These are phyloP conservation scores for Chroicocephalus ridibundus DNA, from an alignment of 2,113 vertebrate genomes.

Conservation along the genomic window DNA sequence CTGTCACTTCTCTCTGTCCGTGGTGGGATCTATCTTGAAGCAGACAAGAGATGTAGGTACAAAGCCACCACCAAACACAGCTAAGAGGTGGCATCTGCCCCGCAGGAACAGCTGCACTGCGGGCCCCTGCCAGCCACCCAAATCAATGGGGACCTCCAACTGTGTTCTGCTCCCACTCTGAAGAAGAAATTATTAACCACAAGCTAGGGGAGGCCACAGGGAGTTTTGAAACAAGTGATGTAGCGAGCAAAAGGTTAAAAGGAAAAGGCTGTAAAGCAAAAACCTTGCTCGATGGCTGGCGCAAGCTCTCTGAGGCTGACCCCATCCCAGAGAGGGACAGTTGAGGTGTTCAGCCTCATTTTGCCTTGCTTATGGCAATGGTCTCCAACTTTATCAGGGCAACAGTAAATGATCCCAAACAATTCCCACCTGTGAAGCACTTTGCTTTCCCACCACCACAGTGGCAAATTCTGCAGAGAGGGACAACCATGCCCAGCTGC, in stretches of 20 bases:
- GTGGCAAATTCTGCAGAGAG: background rate
- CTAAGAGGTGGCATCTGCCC: background rate
- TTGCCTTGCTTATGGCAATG: background rate
- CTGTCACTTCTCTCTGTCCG: background rate
- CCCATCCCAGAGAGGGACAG: background rate
- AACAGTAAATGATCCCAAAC: background rate
- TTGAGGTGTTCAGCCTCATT: background rate
- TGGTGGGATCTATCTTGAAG: background rate
- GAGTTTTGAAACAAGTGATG: background rate
- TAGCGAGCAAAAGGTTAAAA: background rate
- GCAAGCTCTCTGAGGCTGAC: accelerated
- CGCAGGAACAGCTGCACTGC: background rate
- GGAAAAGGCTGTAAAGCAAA: background rate
- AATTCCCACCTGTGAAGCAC: background rate
- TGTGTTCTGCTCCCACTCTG: background rate
- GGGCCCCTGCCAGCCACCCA: background rate
- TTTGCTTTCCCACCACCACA: background rate
- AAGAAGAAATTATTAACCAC: background rate
- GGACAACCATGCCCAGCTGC: background rate
- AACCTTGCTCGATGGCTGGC: accelerated
- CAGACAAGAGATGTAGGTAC: background rate
- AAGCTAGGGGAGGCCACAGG: background rate
- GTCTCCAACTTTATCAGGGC: background rate
- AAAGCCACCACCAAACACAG: background rate
- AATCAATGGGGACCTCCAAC: background rate